Evolutionary conservation across 2,113 vertebrate genomes (phyloP).

Genomic region (Ptychochromis oligacanthus): DNA sequence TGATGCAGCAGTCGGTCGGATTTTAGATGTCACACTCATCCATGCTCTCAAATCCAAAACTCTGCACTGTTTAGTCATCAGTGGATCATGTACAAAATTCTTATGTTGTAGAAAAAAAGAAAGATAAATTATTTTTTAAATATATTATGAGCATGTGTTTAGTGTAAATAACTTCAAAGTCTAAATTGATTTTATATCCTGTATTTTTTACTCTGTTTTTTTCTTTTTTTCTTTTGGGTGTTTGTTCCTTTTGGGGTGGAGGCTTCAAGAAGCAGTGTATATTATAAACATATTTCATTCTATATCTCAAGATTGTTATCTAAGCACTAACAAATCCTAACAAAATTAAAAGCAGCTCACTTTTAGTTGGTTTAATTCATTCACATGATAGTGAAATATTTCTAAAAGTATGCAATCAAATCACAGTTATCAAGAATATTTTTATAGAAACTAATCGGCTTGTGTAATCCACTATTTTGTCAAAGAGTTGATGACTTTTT

Average conservation of each 20-base stretch:
- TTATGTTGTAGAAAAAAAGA: slow-evolving; percentile 79
- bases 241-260: slow-evolving; percentile 74
- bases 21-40: slow-evolving; percentile 45
- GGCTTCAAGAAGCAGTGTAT: slow-evolving; percentile 71
- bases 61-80: slow-evolving; percentile 69
- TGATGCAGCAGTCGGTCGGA: slow-evolving; percentile 43
- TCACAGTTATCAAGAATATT: slow-evolving; percentile 37
- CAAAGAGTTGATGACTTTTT: slow-evolving; percentile 33
- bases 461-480: slow-evolving; percentile 51
- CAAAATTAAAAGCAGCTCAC: slow-evolving; percentile 53
- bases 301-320: slow-evolving; percentile 58
- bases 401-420: slow-evolving; percentile 42
- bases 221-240: slow-evolving; percentile 61
- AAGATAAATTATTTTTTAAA: slow-evolving; percentile 85
- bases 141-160: slow-evolving; percentile 81
- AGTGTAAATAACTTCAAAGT: slow-evolving; percentile 83
- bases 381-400: slow-evolving; percentile 6
- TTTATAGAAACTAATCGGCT: slow-evolving; percentile 52
- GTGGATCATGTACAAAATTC: slow-evolving; percentile 77
- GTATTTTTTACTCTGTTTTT: slow-evolving; percentile 75
- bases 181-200: slow-evolving; percentile 80
- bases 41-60: slow-evolving; percentile 63
- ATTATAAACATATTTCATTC: slow-evolving; percentile 57
- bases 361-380: slow-evolving; percentile 12
- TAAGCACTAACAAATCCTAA: slow-evolving; percentile 83